A percentile compares a stretch with the other conserved stretches of the same genome.
Conservation (phyloP, 2,797 vertebrate genomes). For the Acanthurus leucopareius region DNA sequence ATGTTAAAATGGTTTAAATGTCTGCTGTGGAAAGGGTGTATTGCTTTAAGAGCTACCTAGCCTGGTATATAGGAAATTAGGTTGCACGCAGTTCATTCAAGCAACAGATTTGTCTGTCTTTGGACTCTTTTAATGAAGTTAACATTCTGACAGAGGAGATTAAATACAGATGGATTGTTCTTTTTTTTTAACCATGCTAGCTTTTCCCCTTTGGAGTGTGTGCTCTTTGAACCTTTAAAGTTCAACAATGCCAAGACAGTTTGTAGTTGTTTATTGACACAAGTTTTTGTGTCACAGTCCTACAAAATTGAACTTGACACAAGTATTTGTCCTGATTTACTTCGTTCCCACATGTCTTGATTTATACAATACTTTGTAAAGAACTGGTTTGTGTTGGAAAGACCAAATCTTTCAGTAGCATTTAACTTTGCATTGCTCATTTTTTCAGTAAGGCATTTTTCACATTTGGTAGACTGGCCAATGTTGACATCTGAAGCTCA, state of each 20-base stretch:
- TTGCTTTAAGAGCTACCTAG: not conserved
- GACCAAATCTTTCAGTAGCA: too few species aligned
- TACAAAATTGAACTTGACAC: too few species aligned
- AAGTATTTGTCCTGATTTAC: too few species aligned
- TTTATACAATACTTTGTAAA: too few species aligned
- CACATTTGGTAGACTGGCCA: not conserved
- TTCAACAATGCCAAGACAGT: not conserved
- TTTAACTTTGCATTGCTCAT: too few species aligned
- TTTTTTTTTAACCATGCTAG: not conserved
- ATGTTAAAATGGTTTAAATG: not conserved
- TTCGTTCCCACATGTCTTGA: too few species aligned
- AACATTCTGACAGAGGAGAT: not conserved
- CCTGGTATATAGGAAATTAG: not conserved
- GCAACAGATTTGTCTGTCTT: not conserved
- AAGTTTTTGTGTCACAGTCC: too few species aligned
- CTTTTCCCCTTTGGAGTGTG: not conserved
- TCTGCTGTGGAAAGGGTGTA: not conserved
- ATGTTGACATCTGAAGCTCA: not conserved
- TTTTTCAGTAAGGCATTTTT: too few species aligned
- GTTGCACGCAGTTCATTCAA: not conserved
- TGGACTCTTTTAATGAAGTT: not conserved
- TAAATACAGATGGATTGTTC: not conserved
- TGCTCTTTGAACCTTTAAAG: not conserved
- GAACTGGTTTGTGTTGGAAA: too few species aligned
- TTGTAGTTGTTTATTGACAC: too few species aligned